Percentiles rank a stretch among this genome's conserved stretches.
These are phyloP conservation scores for Panthera tigris DNA, from an alignment of 2,113 vertebrate species.

Conservation along the genomic window DNA sequence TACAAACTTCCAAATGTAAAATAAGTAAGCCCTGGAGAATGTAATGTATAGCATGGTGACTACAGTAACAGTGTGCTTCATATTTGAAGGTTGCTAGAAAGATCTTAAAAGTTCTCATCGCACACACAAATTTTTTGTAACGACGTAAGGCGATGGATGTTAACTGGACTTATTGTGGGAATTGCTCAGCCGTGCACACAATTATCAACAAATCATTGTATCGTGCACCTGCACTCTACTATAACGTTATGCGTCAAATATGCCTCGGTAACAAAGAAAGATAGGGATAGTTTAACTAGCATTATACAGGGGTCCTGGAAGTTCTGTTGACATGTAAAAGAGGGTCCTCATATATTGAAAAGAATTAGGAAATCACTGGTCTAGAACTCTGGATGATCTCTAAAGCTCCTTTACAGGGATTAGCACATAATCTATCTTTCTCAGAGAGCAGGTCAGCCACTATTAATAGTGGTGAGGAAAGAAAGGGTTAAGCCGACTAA, in stretches of 20 bases:
- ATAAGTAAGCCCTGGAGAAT: neutral
- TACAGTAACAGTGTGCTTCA: neutral
- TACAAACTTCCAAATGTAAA: neutral
- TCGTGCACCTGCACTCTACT: neutral
- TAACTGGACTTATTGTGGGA: neutral
- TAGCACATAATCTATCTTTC: neutral
- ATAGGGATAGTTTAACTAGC: neutral
- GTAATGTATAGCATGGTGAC: neutral
- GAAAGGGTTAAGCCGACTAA: neutral
- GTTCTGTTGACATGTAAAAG: neutral
- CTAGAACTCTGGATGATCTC: neutral
- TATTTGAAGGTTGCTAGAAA: neutral
- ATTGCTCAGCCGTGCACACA: neutral
- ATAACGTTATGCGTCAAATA: neutral
- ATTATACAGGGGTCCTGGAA: neutral
- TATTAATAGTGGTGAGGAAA: neutral
- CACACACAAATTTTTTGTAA: neutral
- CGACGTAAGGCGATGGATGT: neutral
- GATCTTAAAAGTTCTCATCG: neutral
- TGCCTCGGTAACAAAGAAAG: neutral
- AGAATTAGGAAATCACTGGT: neutral
- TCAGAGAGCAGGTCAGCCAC: neutral
- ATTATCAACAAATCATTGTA: neutral
- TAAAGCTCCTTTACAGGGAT: neutral
- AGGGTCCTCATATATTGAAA: neutral